Base-by-base conservation (phyloP, 2,888 invertebrate genomes). In the Andrena praecox region DNA sequence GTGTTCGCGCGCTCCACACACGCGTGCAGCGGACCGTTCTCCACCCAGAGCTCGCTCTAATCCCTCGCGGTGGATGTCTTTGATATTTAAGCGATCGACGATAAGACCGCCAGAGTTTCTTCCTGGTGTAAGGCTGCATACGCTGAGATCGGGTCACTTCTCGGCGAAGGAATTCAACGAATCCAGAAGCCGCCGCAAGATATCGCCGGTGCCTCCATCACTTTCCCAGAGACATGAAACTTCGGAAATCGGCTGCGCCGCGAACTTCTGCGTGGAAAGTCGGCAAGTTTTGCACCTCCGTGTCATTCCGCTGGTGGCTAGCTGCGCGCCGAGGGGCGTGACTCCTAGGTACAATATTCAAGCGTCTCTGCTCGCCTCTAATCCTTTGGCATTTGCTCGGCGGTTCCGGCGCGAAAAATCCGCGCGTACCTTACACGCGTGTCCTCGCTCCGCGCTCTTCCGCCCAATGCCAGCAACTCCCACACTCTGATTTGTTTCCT, bases 391-490 rank as follows among this genome's bases (percentile, higher is more conserved):
- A 90, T 90, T 90, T 90, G 86, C 84, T 78, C 78, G 59, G 71
- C 72, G 48, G 68, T 64, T 69, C 20, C 27, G 62, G 76, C 77
- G 80, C 77, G 77, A 64, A 76, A 76, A 77, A 76, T 68, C 60
- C 72, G 12, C 33, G 71, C 72, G 70, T 85, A 42, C 29, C 66
- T 56, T n/a, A 27, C 50, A 70, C 77, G 52, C 71, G 85, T 76
- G 87, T 54, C 74, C 67, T 67, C 66, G 42, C 62, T 16, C 42
- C 63, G 54, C 35, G 64, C 74, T 80, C 73, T 79, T 82, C 85
- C 85, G 78, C 68, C 85, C 88, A 90, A 91, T 79, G 83, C 76
- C 73, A 66, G 62, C 87, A 80, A 91, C 92, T 92, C 92, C 91
- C 91, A 92, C 91, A 91, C 89, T 90, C 86, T 77, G 89, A 88